Percentiles rank a stretch among this genome's conserved stretches.
These are phyloP conservation scores for Xerus inauris DNA, from an alignment of 2,113 vertebrate genomes.

Conservation along the genomic window DNA sequence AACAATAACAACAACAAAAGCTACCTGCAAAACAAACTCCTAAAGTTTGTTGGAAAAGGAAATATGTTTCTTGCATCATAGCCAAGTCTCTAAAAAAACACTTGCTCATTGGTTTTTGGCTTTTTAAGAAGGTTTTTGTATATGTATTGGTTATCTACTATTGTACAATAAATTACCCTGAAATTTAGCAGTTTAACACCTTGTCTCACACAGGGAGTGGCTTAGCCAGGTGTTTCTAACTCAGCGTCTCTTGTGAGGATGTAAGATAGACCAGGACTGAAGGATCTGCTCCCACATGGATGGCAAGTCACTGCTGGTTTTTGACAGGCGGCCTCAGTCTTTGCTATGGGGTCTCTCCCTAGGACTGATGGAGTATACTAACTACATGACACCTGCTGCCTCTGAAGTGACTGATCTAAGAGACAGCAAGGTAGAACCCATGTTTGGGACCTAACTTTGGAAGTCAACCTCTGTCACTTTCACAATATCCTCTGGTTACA, in stretches of 20 bases:
- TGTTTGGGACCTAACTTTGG: not conserved
- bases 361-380: not conserved
- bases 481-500: not conserved
- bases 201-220: not conserved
- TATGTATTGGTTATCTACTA: not conserved
- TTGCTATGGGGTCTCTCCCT: not conserved
- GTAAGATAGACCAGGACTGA: not conserved
- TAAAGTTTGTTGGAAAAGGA: not conserved
- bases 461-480: not conserved
- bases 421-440: not conserved
- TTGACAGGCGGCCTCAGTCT: not conserved
- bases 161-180: not conserved
- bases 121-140: not conserved
- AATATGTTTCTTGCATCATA: not conserved
- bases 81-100: not conserved
- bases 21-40: not conserved
- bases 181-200: not conserved
- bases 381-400: not conserved
- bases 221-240: not conserved
- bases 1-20: not conserved
- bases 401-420: not conserved
- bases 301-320: not conserved
- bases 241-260: not conserved
- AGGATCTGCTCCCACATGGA: not conserved
- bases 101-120: not conserved